Conservation (phyloP, 2,113 vertebrate genomes). For the Oncorhynchus gorbuscha region DNA sequence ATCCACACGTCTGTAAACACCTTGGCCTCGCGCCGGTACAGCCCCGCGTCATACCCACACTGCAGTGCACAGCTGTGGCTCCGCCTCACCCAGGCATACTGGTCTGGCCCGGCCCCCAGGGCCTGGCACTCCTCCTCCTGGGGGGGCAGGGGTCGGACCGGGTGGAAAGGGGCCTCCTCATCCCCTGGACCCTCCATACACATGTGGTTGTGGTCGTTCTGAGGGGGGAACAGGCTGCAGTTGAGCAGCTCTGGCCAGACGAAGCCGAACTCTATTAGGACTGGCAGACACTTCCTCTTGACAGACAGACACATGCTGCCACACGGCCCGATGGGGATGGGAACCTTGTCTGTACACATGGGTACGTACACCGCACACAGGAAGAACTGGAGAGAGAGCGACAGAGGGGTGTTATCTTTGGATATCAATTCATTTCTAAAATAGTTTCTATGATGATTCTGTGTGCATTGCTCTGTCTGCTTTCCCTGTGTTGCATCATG, state of each 20-base stretch:
- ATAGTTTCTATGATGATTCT: neutral
- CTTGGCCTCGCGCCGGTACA: conserved; percentile 90
- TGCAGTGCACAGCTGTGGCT: conserved; percentile 90
- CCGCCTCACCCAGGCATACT: conserved; percentile 95
- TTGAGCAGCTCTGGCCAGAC: conserved; percentile 93
- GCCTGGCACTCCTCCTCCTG: conserved; percentile 91
- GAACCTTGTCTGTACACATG: conserved; percentile 99
- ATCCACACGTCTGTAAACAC: conserved; percentile 98
- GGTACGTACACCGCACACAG: conserved; percentile 97
- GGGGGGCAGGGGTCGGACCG: conserved; percentile 79
- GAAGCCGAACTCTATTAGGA: conserved; percentile 95
- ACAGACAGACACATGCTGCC: conserved; percentile 97
- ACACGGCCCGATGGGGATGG: conserved; percentile 95
- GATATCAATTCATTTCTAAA: too few relatives aligned
- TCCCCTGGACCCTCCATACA: conserved; percentile 98
- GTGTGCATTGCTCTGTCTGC: neutral
- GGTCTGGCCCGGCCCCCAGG: conserved; percentile 81
- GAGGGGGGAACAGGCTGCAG: conserved; percentile 97
- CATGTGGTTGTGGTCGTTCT: conserved; percentile 99
- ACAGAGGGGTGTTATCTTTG: neutral
- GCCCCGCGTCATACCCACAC: conserved; percentile 91
- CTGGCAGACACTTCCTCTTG: conserved; percentile 92
- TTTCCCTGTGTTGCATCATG: neutral
- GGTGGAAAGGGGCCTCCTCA: conserved; percentile 84
- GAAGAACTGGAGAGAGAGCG: conserved; percentile 82